Conservation (phyloP, 1,140 invertebrate genomes). For the Scaptomyza graminum region DNA sequence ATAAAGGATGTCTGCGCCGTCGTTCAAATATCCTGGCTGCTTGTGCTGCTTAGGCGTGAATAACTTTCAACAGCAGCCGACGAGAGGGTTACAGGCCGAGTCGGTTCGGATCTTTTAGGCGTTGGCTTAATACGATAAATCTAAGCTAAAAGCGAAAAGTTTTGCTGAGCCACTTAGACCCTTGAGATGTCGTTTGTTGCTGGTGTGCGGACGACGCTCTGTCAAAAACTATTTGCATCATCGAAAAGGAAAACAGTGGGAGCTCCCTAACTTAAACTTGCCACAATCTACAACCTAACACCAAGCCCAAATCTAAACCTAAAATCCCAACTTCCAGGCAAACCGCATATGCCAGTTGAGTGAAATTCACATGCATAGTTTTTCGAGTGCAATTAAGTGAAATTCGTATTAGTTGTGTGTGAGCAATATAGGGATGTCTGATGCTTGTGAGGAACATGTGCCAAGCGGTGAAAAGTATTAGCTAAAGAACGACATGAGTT, state of each 20-base stretch:
- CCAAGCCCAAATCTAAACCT: not conserved
- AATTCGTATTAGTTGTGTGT: constrained; percentile 73
- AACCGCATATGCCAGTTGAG: constrained; percentile 63
- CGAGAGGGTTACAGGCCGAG: constrained; percentile 28
- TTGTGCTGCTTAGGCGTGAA: constrained; percentile 59
- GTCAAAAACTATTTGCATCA: constrained; percentile 62
- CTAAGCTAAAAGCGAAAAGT: constrained; percentile 57
- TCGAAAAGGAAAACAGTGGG: constrained; percentile 57
- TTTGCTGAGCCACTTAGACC: constrained; percentile 53
- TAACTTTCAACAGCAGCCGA: constrained; percentile 64
- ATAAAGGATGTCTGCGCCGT: constrained; percentile 11
- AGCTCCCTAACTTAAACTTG: constrained; percentile 9
- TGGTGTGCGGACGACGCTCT: constrained; percentile 51
- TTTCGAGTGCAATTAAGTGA: constrained; percentile 79
- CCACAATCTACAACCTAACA: constrained; percentile 6
- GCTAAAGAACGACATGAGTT: constrained; percentile 47
- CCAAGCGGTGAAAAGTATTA: constrained; percentile 62
- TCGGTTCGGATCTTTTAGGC: constrained; percentile 14
- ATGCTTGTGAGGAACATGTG: constrained; percentile 39
- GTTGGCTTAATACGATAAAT: constrained; percentile 21
- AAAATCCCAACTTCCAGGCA: constrained; percentile 16
- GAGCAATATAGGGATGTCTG: not conserved
- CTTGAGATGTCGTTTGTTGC: constrained; percentile 58
- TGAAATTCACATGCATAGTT: constrained; percentile 78
- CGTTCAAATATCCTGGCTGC: constrained; percentile 32